Base-by-base conservation (phyloP, 1,140 invertebrate genomes). In the Drosophila kikkawai region DNA sequence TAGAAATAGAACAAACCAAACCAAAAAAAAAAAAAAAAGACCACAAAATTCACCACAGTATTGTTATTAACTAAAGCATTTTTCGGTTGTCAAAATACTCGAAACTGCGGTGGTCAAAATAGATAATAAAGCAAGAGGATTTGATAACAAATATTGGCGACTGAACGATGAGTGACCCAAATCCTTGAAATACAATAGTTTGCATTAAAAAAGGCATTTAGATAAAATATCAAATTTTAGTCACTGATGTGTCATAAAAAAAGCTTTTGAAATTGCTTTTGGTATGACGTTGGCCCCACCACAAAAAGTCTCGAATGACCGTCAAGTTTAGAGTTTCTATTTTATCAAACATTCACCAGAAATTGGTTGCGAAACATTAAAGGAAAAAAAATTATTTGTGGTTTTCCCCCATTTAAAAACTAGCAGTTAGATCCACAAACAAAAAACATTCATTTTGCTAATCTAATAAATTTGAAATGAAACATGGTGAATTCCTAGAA, bases 141-240 rank as follows among this genome's bases (percentile, higher is more conserved):
- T 55, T 55, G 34, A 34, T 29, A 39, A 37, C 39, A 44, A 53
- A 13, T 36, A 56, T 63, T 22, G 22, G 5, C 13, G 2, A 5
- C 22, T 15, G 34, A 26, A 26, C 44, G 26, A 34, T 53, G 19
- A 69, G 19, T 74, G 29, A 22, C 19, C 37, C 17, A 19, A 15
- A 37, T 42, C 32, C 15, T 13, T 34, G 61, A 68, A 59, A 79
- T 26, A 71, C 36, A 79, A 79, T 79, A 64, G 47, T 59, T 80
- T 59, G 29, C 36, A 48, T 75, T 59, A 48, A 53, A 42, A 58
- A 68, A 47, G 22, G 32, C 61, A 66, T 76, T 67, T 45, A 66
- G 58, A 55, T 48, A 77, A 77, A 77, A 77, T 77, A 77, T 77
- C 75, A 77, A 77, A 77, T 77, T 56, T 68, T 15, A 58, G 45